Evolutionary conservation across 2,113 vertebrate species (phyloP), one percentile per base, ranked within the genome.

Genomic region (Steatornis caripensis): DNA sequence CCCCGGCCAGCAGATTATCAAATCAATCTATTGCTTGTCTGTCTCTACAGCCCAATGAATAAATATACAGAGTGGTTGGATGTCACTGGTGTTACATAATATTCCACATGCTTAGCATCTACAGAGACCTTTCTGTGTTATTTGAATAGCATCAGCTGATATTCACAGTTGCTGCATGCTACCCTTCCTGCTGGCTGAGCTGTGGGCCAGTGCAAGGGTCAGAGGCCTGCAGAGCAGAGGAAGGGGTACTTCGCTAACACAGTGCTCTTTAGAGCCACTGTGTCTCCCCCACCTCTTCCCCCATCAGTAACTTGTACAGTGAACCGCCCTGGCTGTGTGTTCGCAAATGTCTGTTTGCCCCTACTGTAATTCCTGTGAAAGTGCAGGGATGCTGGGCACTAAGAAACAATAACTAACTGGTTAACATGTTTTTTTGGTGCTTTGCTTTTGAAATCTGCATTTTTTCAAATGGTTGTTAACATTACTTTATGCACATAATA

Each of bases 121-220:
- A 53, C 53, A 79, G 74, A 57, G 34, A 65, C 36, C 10, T 15
- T 32, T 76, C 41, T 55, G 11, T 60, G 12, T 54, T 80, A 43
- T 23, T 62, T 68, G 27, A 61, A 70, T 16, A 43, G 9, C 12
- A 23, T 16, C 1, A 3, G 19, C 39, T 41, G 41, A 39, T 14
- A 55, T 1, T 39, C 24, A 41, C 15, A 20, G 26, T 26, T 15
- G 10, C 20, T n/a, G 26, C 0, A 0, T 26, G 14, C 24, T 75
- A 39, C 14, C 22, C 17, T 70, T 74, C 26, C 46, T 24, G 15
- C 21, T 48, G 45, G 12, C 32, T 71, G 45, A 49, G 11, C 48
- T 66, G 36, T 30, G 27, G 8, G 8, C 3, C 46, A 60, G 34
- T 0, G 0, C 11, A 46, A 30, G 36, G 19, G 36, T 29, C 10